Base-by-base conservation (phyloP, 1,140 invertebrate species). In the Drosophila tani region DNA sequence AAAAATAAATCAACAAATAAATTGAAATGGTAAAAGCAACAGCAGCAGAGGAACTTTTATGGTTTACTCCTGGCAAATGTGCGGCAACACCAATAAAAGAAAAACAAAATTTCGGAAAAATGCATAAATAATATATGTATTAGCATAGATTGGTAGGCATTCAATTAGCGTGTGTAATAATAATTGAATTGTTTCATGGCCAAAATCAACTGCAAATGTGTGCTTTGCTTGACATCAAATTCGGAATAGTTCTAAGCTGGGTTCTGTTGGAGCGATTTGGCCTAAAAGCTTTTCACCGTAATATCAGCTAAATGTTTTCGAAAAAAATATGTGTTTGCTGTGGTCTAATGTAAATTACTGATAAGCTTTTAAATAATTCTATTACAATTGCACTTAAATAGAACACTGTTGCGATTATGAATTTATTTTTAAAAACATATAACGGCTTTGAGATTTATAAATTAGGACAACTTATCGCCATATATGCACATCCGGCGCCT, bases 111-210 rank as follows among this genome's bases (percentile, higher is more conserved):
- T 82, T 81, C 40, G 38, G 47, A 55, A 68, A 82, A 82, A 87
- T 82, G 76, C 76, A 87, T 79, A 82, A 82, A 86, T 86, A 59
- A 87, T 80, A 76, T 64, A 82, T 86, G n/a, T 51, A 81, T 85
- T 86, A 62, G 62, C 82, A 79, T 81, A 71, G 50, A 79, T 80
- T 87, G 71, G 67, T 50, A 66, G 60, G 45, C 83, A 71, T 82
- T 87, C 83, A 79, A 87, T 86, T 86, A 86, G 79, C 75, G 74
- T 82, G 70, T 79, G 73, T 68, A 79, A 87, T 79, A 86, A 76
- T 76, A 81, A 73, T 74, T 68, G 46, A 69, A 74, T 63, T n/a
- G 43, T 60, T 76, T 45, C 19, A 47, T 11, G 38, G 21, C 21
- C 45, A 53, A 29, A 57, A 76, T 35, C 21, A 50, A 73, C 45